Evolutionary conservation across 2,888 invertebrate genomes (phyloP), one percentile per base, ranked within the genome.

Genomic region (Heliconius aoede): DNA sequence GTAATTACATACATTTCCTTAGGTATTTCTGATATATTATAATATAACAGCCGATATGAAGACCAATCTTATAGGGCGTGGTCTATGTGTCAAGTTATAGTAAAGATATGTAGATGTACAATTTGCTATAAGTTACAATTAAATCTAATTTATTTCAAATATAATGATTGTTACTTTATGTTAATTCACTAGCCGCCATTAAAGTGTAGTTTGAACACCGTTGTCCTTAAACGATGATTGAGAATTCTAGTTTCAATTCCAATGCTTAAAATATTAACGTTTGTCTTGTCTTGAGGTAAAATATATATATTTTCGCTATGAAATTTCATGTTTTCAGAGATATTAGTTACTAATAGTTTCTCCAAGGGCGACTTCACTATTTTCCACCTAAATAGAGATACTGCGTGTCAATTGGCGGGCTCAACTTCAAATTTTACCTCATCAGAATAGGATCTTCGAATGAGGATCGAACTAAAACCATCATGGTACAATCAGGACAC

Each of bases 1-100:
- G 67, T 78, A 80, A 80, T 80, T 77, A 80, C 58, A 73, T 73
- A 71, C 76, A 77, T 78, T 78, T 78, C 68, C 71, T 78, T 36
- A 67, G 76, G 73, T 76, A 77, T 76, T 76, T 74, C 60, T 75
- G 76, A 68, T 74, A 78, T 78, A 74, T 1, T 55, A 9, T 46
- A 46, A 74, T 76, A 32, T 32, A 32, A 32, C 32, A 76, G 13
- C 68, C 30, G 72, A 68, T 72, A 76, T 67, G 73, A 76, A 32
- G 46, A 69, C 74, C 76, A 78, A 76, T 69, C 64, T 78, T 68
- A 26, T 18, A 60, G 32, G 79, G 78, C 76, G 76, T 78, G 74
- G 65, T 69, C 3, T 40, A 65, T 26, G 65, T 24, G 36, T 65
- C 36, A 26, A 65, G 24, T 65, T 40, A 65, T 24, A 40, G 15